Conservation (phyloP, 2,888 invertebrate species). For the Hirtodrosophila histrioides region DNA sequence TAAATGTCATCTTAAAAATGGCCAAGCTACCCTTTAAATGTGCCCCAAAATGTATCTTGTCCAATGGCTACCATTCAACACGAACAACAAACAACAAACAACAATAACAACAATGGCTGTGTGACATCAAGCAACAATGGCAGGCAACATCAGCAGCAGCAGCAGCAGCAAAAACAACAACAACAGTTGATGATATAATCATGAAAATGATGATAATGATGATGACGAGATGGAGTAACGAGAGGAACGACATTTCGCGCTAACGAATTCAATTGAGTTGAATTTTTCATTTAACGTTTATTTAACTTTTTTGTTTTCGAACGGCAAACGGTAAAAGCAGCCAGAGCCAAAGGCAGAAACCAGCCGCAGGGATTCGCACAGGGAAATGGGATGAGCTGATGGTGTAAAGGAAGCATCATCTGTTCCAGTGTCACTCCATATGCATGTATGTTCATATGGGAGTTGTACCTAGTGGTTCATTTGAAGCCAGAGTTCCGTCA, state of each 20-base stretch:
- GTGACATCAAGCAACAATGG: conserved; percentile 14
- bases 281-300: conserved; percentile 82
- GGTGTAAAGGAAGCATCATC: conserved; percentile 29
- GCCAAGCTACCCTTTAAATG: conserved; percentile 20
- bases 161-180: conserved; percentile 6
- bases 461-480: no score
- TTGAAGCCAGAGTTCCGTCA: no score
- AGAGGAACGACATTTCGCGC: conserved; percentile 80
- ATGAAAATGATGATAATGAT: conserved; percentile 11
- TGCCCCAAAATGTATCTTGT: conserved; percentile 19
- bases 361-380: conserved; percentile 54
- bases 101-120: conserved; percentile 7
- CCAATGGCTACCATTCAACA: conserved; percentile 37
- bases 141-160: background rate
- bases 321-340: conserved; percentile 46
- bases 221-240: conserved; percentile 47
- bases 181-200: background rate
- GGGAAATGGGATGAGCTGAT: conserved; percentile 28
- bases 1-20: conserved; percentile 7
- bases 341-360: conserved; percentile 29
- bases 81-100: conserved; percentile 1
- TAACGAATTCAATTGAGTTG: conserved; percentile 83
- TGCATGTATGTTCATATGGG: background rate
- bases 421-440: conserved; percentile 24
- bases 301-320: conserved; percentile 66